These are phyloP conservation scores for Ethmia dodecea DNA, from an alignment of 2,888 invertebrate species.

Conservation along the genomic window DNA sequence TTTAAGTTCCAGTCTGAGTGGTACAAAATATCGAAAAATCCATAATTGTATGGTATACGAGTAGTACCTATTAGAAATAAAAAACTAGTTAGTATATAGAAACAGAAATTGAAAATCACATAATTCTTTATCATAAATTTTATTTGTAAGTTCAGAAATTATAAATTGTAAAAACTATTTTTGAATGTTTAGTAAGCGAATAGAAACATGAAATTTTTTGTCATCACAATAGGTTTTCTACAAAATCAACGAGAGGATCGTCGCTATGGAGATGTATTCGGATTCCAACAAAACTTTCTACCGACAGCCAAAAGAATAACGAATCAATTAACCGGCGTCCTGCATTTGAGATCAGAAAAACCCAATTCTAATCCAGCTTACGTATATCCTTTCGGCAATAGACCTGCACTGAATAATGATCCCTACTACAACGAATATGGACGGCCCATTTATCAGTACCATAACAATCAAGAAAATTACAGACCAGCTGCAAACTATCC, in stretches of 20 bases:
- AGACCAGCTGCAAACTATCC: too few species aligned
- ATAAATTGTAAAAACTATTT: too few species aligned
- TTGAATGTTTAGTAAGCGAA: too few species aligned
- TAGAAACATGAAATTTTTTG: too few species aligned
- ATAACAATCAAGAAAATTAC: conserved; percentile 12
- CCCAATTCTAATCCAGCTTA: conserved; percentile 20
- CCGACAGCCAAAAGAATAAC: conserved; percentile 27
- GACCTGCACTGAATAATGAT: conserved; percentile 19
- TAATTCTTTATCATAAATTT: too few species aligned
- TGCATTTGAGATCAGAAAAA: conserved; percentile 25
- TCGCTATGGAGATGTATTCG: conserved; percentile 23
- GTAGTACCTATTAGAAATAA: too few species aligned
- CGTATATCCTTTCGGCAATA: conserved; percentile 22
- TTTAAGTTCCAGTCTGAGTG: too few species aligned
- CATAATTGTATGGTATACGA: too few species aligned
- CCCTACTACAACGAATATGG: conserved; percentile 15
- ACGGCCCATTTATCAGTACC: conserved; percentile 19
- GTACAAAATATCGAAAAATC: too few species aligned
- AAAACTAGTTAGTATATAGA: too few species aligned
- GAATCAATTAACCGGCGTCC: conserved; percentile 27
- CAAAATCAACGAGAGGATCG: conserved; percentile 31
- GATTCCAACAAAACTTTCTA: conserved; percentile 22
- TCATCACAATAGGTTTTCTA: conserved; percentile 26
- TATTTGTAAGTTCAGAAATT: too few species aligned
- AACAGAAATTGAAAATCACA: too few species aligned